Evolutionary conservation across 2,113 vertebrate species (phyloP).

Genomic region (Philantomba maxwellii): DNA sequence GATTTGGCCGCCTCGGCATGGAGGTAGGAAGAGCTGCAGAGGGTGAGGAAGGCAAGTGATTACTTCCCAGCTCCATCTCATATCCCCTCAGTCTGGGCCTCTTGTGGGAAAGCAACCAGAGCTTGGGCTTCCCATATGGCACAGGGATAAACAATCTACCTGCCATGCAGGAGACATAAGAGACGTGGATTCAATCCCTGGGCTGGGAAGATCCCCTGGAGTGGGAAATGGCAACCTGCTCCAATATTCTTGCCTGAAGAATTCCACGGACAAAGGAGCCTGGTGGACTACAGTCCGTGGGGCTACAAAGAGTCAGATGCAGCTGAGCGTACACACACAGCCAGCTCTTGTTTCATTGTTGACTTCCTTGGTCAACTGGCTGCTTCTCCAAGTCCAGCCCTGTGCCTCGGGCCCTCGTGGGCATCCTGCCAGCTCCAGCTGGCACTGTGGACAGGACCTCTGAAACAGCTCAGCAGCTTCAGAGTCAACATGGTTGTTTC

Average conservation of each 20-base stretch:
- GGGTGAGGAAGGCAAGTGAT: neutral
- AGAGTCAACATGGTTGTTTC: neutral
- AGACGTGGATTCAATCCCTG: neutral
- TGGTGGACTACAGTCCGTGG: neutral
- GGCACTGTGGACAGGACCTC: neutral
- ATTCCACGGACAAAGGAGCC: neutral
- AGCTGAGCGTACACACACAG: neutral
- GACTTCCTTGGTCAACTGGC: neutral
- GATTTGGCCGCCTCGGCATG: neutral
- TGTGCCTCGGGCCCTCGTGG: neutral
- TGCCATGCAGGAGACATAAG: neutral
- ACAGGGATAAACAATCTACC: neutral
- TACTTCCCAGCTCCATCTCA: neutral
- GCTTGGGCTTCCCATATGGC: neutral
- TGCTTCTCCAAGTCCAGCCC: neutral
- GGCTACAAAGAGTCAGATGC: neutral
- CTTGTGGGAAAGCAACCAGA: neutral
- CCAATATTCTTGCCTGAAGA: neutral
- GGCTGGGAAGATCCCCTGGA: neutral
- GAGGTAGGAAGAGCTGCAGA: too few relatives aligned
- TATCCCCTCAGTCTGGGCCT: neutral
- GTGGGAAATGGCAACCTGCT: neutral
- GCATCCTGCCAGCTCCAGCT: neutral
- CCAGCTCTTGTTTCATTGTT: neutral
- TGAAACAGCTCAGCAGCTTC: neutral